Percentiles rank a stretch among this genome's conserved stretches.
Conservation (phyloP, 2,888 invertebrate species). For the Aphelenchoides bicaudatus region DNA sequence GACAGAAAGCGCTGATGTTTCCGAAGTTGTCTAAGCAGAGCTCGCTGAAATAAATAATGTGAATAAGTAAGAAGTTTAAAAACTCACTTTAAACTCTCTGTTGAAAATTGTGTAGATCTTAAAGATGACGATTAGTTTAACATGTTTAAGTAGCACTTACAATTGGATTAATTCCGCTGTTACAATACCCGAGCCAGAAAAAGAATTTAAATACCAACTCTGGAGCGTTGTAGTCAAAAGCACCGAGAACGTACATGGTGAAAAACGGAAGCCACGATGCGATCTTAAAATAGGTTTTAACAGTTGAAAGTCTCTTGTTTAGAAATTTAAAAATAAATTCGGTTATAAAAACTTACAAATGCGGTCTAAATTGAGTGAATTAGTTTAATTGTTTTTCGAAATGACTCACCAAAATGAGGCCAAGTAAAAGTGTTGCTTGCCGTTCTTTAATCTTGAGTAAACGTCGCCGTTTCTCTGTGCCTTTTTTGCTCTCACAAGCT, state of each 20-base stretch:
- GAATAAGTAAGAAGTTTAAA: too few relatives aligned
- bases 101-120: slow-evolving; percentile 55
- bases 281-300: too few relatives aligned
- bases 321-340: too few relatives aligned
- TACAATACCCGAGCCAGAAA: slow-evolving; percentile 89
- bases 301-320: too few relatives aligned
- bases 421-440: slow-evolving; percentile 88
- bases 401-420: slow-evolving; percentile 95
- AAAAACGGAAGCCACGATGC: slow-evolving; percentile 98
- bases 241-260: slow-evolving; percentile 63
- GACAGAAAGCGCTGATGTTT: slow-evolving; percentile 32
- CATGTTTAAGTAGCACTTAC: slow-evolving; percentile 34
- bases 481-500: slow-evolving; percentile 30
- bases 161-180: slow-evolving; percentile 56
- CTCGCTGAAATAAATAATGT: too few relatives aligned
- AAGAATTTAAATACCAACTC: slow-evolving; percentile 57
- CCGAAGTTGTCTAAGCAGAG: slow-evolving; percentile 53
- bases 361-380: too few relatives aligned
- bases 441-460: slow-evolving; percentile 69
- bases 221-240: slow-evolving; percentile 60
- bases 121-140: slow-evolving; percentile 26
- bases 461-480: slow-evolving; percentile 36
- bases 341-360: too few relatives aligned
- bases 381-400: too few relatives aligned
- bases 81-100: slow-evolving; percentile 59